Base-by-base conservation (phyloP, 2,113 vertebrate species). In the Gallinago jamesoni region DNA sequence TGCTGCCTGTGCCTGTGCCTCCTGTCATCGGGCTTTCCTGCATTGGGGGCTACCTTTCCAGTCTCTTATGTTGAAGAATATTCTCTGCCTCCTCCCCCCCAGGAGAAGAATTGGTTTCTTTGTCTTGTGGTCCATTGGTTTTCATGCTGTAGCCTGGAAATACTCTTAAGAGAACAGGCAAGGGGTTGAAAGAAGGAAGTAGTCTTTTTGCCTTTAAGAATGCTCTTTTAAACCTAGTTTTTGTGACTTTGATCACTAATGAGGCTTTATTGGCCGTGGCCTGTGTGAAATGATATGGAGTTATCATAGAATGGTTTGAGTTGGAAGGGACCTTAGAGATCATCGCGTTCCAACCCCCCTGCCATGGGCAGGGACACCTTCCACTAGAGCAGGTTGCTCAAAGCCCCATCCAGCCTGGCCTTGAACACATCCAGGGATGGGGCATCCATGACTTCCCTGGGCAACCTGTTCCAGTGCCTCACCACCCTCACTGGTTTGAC, bases 21-120 rank as follows among this genome's bases (percentile, higher is more conserved):
- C 28, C 67, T 0, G 0, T 48, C 27, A 20, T 2, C 18, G 5
- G 22, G 4, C 5, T 93, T 80, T 69, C 64, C 24, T n/a, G 18
- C 5, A 2, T 3, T 39, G 8, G 9, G 1, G 82, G 16, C 67
- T 84, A 20, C 18, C 56, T 43, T 43, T 41, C 3, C 10, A 10
- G 0, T 48, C 16, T 72, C 13, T 59, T 22, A 1, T 22, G 8
- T 14, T 87, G 68, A 66, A 43, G 59, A 76, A 28, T 50, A 4
- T 14, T 2, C 7, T 2, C 4, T 23, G 22, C 27, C 24, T 1
- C 24, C 2, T 14, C 25, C 20, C 12, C 30, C 24, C 5, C 10
- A 53, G 2, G 15, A 74, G 9, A 45, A 30, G 5, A 68, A n/a
- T 22, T 31, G 6, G 35, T 66, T 87, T 85, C 2, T 18, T 35